Evolutionary conservation across 1,140 invertebrate genomes (phyloP), one percentile per base, ranked within the genome.

Genomic region (Portunus trituberculatus): DNA sequence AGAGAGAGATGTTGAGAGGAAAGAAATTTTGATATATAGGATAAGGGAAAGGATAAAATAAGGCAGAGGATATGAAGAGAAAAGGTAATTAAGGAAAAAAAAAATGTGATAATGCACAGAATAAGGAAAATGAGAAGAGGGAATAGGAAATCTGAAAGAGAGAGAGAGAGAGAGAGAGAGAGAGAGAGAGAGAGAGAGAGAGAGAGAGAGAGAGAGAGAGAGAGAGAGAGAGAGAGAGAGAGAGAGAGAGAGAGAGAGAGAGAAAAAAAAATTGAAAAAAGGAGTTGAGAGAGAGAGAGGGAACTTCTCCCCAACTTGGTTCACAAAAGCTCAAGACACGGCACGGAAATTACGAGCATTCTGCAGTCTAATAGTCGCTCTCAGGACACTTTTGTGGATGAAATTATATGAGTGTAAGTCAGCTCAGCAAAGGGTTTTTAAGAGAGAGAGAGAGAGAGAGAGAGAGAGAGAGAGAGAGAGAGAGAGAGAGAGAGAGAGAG

Each of bases 171-270:
- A 32, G 29, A 32, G 87, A 88, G 87, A 88, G 87, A 88, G 87
- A 88, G 87, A 88, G 87, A 88, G 87, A 76, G 67, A 76, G 67
- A 76, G 67, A 76, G 67, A 91, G 90, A 91, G 90, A 52, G 90
- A 91, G 89, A 91, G 89, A 91, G 89, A 91, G 89, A 91, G 89
- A 91, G 89, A 91, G 89, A 91, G 89, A 91, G 89, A 91, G 89
- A 91, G 89, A 91, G 89, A 91, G 89, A 91, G 89, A 91, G 87
- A 91, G 89, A 91, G 89, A 91, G 89, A 91, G 89, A 91, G 32
- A 91, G 46, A 91, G 89, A 52, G 89, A 45, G 89, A 91, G 46
- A 91, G 46, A 91, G 46, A 52, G 46, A 52, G 89, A 39, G 32
- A 59, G 52, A 59, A 10, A 59, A 12, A 20, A 2, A 20, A 59